Percentiles rank a stretch among this genome's conserved stretches.
Conservation (phyloP, 2,888 invertebrate genomes). For the Parapristionchus giblindavisi region DNA sequence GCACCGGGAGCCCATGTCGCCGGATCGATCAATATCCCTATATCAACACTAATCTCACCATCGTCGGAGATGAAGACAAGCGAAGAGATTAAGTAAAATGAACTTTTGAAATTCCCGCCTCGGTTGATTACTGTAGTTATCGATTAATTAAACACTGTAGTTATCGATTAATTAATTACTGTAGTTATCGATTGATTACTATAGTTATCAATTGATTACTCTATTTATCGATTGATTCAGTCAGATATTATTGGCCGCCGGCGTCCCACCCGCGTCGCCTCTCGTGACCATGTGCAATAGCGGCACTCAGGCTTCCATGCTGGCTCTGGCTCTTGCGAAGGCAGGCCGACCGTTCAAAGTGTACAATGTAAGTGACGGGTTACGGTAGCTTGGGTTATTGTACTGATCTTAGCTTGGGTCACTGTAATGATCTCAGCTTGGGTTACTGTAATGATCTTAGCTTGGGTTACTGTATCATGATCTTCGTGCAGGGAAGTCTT, state of each 20-base stretch:
- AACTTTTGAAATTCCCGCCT: not conserved
- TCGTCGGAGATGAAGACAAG: not conserved
- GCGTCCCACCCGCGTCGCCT: constrained; percentile 43
- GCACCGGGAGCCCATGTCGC: constrained; percentile 31
- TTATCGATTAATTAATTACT: not conserved
- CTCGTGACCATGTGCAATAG: constrained; percentile 57
- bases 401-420: too few relatives aligned
- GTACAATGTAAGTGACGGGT: constrained; percentile 17
- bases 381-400: not conserved
- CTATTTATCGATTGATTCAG: not conserved
- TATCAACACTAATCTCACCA: constrained; percentile 9
- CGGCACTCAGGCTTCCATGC: constrained; percentile 46
- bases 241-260: constrained; percentile 21
- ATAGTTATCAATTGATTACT: not conserved
- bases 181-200: too few relatives aligned
- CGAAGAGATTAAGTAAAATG: not conserved
- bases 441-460: too few relatives aligned
- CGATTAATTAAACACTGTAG: not conserved
- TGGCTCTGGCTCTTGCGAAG: constrained; percentile 21
- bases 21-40: constrained; percentile 25
- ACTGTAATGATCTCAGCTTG: too few relatives aligned
- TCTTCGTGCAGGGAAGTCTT: constrained; percentile 27
- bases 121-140: not conserved
- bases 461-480: not conserved
- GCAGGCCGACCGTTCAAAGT: constrained; percentile 4